phyloP scores from a whole-genome alignment of 1,140 invertebrate genomes.

The Pogonognathellus flavescens region DNA sequence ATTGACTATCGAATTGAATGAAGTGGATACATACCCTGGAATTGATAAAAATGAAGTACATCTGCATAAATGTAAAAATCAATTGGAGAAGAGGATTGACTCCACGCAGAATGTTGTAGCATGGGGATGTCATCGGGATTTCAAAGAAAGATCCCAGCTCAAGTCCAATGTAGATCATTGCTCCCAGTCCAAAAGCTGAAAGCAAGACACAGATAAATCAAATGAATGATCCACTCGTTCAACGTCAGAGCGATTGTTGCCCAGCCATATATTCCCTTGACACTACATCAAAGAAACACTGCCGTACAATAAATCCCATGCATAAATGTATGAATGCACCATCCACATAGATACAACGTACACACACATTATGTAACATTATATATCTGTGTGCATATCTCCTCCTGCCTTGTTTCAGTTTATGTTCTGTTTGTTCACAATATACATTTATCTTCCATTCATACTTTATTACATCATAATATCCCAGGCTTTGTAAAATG shows the following conservation, averaged over 20 bases:
- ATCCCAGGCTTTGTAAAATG: too few species aligned
- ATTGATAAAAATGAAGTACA: slow-evolving; percentile 99
- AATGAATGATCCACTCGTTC: slow-evolving; percentile 41
- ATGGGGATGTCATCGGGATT: slow-evolving; percentile 87
- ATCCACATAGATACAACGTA: background rate
- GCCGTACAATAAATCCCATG: background rate
- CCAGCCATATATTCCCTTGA: slow-evolving; percentile 1
- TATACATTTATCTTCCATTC: too few species aligned
- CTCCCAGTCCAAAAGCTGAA: slow-evolving; percentile 94
- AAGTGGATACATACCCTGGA: slow-evolving; percentile 82
- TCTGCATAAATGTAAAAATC: slow-evolving; percentile 98
- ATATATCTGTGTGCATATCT: too few species aligned
- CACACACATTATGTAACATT: too few species aligned
- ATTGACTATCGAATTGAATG: background rate
- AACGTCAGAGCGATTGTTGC: slow-evolving; percentile 27
- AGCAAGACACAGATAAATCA: slow-evolving; percentile 59
- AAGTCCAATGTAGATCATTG: slow-evolving; percentile 97
- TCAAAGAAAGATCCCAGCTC: slow-evolving; percentile 96
- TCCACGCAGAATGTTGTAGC: slow-evolving; percentile 88
- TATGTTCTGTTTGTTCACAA: too few species aligned
- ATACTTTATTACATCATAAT: too few species aligned
- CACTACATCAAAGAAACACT: slow-evolving; percentile 14
- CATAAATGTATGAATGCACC: background rate
- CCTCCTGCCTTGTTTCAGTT: too few species aligned
- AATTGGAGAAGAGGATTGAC: slow-evolving; percentile 95